Evolutionary conservation across 2,888 invertebrate species (phyloP).

Genomic region (Chloromyia formosa): DNA sequence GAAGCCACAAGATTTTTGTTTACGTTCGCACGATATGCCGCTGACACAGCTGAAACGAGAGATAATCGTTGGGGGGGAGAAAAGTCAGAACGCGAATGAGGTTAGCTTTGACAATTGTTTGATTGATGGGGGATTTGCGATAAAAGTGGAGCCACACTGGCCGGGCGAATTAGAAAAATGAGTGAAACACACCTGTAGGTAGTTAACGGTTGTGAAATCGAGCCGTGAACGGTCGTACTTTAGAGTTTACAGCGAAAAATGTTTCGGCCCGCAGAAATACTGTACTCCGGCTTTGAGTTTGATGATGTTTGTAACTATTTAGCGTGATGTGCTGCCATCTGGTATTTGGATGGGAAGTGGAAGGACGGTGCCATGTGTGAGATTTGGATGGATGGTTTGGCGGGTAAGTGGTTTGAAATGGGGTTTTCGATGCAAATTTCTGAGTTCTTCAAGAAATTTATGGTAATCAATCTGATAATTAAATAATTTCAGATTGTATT

Average conservation of each 20-base stretch:
- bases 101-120: slow-evolving; percentile 5
- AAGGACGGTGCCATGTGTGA: neutral
- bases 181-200: neutral
- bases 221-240: neutral
- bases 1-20: slow-evolving; percentile 14
- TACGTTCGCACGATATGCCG: slow-evolving; percentile 9
- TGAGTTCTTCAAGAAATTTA: too few relatives aligned
- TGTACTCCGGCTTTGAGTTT: neutral
- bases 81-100: slow-evolving; percentile 19
- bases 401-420: too few relatives aligned
- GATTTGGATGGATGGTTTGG: neutral
- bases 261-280: neutral
- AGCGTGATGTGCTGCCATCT: neutral
- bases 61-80: neutral
- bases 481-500: too few relatives aligned
- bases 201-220: neutral
- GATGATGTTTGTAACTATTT: neutral
- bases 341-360: neutral
- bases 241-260: neutral
- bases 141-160: neutral
- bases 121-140: too few relatives aligned
- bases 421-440: too few relatives aligned
- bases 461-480: too few relatives aligned
- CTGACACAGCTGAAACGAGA: neutral
- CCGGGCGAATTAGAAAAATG: neutral